Conservation (phyloP, 2,113 vertebrate species). For the Phocoena phocoena region DNA sequence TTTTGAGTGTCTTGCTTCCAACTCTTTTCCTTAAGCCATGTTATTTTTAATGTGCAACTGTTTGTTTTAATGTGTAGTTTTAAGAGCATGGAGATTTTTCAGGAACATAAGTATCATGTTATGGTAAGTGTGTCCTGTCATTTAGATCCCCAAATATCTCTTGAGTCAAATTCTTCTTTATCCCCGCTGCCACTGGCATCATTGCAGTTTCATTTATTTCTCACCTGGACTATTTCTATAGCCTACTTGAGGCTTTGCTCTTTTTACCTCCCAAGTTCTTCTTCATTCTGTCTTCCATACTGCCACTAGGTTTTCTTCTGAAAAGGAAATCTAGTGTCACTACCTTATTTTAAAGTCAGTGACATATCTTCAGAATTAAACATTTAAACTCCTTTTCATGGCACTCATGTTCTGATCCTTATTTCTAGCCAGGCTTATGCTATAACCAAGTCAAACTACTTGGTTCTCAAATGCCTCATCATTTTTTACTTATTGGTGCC, state of each 20-base stretch:
- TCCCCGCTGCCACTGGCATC: neutral
- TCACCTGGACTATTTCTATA: neutral
- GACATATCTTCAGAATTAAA: neutral
- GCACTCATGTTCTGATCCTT: neutral
- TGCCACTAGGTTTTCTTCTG: neutral
- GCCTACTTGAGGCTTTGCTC: neutral
- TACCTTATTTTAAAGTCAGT: neutral
- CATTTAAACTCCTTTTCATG: neutral
- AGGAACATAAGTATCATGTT: neutral
- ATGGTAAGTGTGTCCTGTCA: neutral
- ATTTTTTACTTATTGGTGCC: neutral
- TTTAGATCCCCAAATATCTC: neutral
- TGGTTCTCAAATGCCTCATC: neutral
- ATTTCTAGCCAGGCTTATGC: neutral
- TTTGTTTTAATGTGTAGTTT: neutral
- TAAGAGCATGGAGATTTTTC: neutral
- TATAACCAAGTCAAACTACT: neutral
- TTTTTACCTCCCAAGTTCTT: conserved; percentile 2
- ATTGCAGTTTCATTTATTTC: neutral
- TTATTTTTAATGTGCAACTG: neutral
- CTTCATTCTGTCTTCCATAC: neutral
- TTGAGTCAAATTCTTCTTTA: neutral
- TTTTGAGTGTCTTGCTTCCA: neutral
- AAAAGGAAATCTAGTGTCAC: neutral
- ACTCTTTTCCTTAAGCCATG: neutral